A percentile compares a stretch with the other conserved stretches of the same genome.
Evolutionary conservation across 2,888 invertebrate species (phyloP).

Genomic region (Monochamus alternatus): DNA sequence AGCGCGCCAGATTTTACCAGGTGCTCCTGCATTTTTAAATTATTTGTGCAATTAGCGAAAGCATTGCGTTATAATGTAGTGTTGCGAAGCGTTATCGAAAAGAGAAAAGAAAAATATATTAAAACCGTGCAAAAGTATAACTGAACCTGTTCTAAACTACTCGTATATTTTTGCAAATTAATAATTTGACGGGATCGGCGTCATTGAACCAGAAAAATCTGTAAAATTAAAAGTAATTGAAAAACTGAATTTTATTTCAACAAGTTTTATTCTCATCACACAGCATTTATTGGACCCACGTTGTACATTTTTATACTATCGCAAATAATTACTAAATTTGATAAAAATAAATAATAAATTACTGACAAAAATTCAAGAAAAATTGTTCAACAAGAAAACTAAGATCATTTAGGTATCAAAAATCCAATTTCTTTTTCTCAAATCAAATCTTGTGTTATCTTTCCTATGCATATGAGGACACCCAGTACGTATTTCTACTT

Average conservation of each 20-base stretch:
- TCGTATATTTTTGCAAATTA: conserved; percentile 54
- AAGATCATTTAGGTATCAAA: no score
- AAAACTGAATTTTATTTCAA: conserved; percentile 58
- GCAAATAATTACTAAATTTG: conserved; percentile 35
- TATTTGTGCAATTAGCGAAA: conserved; percentile 60
- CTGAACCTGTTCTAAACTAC: conserved; percentile 61
- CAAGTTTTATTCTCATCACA: conserved; percentile 57
- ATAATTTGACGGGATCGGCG: conserved; percentile 68
- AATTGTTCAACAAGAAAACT: conserved; percentile 1
- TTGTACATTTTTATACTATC: conserved; percentile 51
- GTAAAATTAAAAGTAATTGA: conserved; percentile 63
- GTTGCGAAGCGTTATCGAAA: conserved; percentile 65
- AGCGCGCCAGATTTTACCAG: conserved; percentile 70
- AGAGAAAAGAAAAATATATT: conserved; percentile 57
- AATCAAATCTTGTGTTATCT: no score
- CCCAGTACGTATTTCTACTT: no score
- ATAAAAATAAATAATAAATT: conserved; percentile 16
- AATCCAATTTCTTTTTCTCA: no score
- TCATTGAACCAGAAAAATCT: conserved; percentile 71
- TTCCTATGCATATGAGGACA: no score
- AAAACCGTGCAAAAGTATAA: conserved; percentile 62
- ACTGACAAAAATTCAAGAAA: conserved; percentile 18
- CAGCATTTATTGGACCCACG: conserved; percentile 62
- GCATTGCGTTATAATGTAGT: conserved; percentile 65
- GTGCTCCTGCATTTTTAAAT: conserved; percentile 63